phyloP scores from a whole-genome alignment of 2,888 invertebrate genomes.

The Dicranocentrus wangi region DNA sequence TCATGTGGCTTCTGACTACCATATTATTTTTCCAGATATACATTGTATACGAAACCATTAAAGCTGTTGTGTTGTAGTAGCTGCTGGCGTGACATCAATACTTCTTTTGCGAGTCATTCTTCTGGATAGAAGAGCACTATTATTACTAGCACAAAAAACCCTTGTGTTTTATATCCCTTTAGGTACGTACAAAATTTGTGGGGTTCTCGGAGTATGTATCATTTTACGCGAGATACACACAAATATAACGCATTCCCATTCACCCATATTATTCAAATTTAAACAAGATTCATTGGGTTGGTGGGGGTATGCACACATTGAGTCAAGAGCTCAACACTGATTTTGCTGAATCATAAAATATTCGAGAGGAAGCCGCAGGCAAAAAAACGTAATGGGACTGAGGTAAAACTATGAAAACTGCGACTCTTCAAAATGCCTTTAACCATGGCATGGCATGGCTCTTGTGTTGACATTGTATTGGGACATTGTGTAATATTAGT shows the following conservation, averaged over 20 bases:
- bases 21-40: neutral
- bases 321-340: neutral
- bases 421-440: no score
- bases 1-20: neutral
- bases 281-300: neutral
- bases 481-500: no score
- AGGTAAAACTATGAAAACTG: no score
- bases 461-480: no score
- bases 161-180: no score
- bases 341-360: neutral
- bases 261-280: neutral
- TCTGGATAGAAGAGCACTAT: slow-evolving; percentile 33
- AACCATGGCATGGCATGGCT: no score
- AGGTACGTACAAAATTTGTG: no score
- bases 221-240: neutral
- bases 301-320: no score
- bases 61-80: neutral
- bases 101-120: slow-evolving; percentile 26
- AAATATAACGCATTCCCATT: neutral
- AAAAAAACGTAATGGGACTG: neutral
- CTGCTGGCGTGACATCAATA: slow-evolving; percentile 44
- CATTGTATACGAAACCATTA: no score
- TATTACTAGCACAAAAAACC: slow-evolving; percentile 3
- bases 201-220: no score
- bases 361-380: neutral